Evolutionary conservation across 2,113 vertebrate species (phyloP).

Genomic region (Vanacampus margaritifer): DNA sequence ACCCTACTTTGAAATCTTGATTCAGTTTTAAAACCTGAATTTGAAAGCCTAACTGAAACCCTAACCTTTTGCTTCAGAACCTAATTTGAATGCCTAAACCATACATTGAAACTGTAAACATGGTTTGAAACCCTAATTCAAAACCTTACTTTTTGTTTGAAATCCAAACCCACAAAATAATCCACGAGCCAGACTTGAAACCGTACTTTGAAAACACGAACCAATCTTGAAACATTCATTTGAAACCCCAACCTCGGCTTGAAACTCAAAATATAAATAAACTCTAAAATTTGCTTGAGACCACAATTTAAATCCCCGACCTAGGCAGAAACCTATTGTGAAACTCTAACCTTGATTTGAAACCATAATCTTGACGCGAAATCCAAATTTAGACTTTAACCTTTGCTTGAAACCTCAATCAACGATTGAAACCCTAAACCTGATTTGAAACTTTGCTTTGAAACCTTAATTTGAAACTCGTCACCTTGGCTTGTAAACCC

Average conservation of each 20-base stretch:
- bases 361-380: background rate
- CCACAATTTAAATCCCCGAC: background rate
- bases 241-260: background rate
- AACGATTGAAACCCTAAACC: background rate
- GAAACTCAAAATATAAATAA: background rate
- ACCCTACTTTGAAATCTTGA: too few species aligned
- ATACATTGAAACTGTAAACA: too few species aligned
- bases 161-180: background rate
- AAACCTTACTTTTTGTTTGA: too few species aligned
- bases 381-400: background rate
- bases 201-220: background rate
- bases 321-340: background rate
- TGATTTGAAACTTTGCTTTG: too few species aligned
- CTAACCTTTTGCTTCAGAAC: too few species aligned
- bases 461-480: too few species aligned
- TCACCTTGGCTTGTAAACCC: too few species aligned
- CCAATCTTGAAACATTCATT: background rate
- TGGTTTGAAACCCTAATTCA: too few species aligned
- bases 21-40: too few species aligned
- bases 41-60: too few species aligned
- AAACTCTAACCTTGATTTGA: background rate
- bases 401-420: background rate
- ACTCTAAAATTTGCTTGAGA: background rate
- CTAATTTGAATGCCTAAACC: too few species aligned
- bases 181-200: background rate